Evolutionary conservation across 2,113 vertebrate genomes (phyloP), one percentile per base, ranked within the genome.

Genomic region (Triplophysa siluroides): DNA sequence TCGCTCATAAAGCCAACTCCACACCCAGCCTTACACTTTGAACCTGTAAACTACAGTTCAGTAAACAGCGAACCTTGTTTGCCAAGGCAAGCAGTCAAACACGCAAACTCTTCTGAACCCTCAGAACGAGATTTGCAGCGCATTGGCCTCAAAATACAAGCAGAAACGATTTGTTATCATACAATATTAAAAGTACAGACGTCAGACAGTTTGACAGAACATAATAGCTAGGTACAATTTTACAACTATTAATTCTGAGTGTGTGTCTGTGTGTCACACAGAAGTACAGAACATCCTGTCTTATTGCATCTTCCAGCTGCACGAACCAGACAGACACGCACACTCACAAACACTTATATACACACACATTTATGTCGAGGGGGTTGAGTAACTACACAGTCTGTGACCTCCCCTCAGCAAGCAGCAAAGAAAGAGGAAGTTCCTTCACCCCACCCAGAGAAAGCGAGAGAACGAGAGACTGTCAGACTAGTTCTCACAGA

Each of bases 261-360:
- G 72, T 67, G 73, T 66, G 47, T 65, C 65, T 67, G 73, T 66
- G 78, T 56, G 71, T 41, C 61, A 58, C 52, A 61, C 60, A 33
- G 61, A 80, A 78, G 65, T 79, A 79, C 75, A 74, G 79, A 85
- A 92, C 84, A 91, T 92, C 91, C 93, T 90, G 92, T 94, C 94
- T 90, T 92, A 92, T 91, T 93, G 91, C 89, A 83, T 76, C 89
- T 90, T 92, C 91, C 90, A 88, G 89, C 86, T 90, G 88, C 89
- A 91, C 73, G 78, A 69, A 88, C 86, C 90, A 92, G 91, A 91
- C 93, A 93, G 85, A 62, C 52, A 75, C 4, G 33, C 33, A 14
- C 38, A 73, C 70, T 63, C 68, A 81, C 61, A 61, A 29, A 14
- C 47, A 33, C 19, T 41, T 41, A 23, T 41, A 23, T 23, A 78